Evolutionary conservation across 2,888 invertebrate species (phyloP), one percentile per base, ranked within the genome.

Genomic region (Endotricha flammealis): DNA sequence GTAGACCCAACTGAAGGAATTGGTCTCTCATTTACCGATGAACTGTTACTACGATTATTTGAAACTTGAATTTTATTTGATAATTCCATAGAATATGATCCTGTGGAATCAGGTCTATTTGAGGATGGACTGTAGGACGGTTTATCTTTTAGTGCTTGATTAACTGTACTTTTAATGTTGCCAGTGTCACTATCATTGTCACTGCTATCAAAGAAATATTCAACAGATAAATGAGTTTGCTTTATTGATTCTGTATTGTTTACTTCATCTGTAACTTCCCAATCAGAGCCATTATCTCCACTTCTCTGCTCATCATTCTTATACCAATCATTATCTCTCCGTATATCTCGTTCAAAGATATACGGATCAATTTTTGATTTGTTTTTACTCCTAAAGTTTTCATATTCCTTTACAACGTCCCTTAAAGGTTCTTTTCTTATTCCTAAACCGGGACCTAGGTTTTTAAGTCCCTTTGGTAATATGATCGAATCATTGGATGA

Each of bases 391-490:
- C 64, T 12, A 29, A 61, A 70, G 43, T 64, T 64, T 25, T 69
- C 53, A 34, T 68, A 81, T 9, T 82, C 67, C 11, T 56, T 46
- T 0, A 46, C 57, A 1, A 82, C 42, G 28, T 77, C 72, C 25
- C 57, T 59, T 1, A 79, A 31, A 0, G 78, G 71, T 45, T 49
- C 64, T 0, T 79, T 82, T 2, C 50, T 41, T 2, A 49, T 30
- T 0, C 83, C 80, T 2, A 83, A 46, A 0, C 83, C 83, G 0
- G 60, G 54, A 0, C 83, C 83, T 1, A 82, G 29, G 3, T 32
- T 42, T 0, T 9, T 22, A 0, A 83, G 53, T 0, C 82, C 79
- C 54, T 73, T 79, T 0, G 82, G 82, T 12, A 81, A n/a, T n/a
- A n/a, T n/a, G n/a, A n/a, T n/a, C n/a, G 37, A 22, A 0, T 53